Base-by-base conservation (phyloP, 2,113 vertebrate species). In the Corvus moneduloides region DNA sequence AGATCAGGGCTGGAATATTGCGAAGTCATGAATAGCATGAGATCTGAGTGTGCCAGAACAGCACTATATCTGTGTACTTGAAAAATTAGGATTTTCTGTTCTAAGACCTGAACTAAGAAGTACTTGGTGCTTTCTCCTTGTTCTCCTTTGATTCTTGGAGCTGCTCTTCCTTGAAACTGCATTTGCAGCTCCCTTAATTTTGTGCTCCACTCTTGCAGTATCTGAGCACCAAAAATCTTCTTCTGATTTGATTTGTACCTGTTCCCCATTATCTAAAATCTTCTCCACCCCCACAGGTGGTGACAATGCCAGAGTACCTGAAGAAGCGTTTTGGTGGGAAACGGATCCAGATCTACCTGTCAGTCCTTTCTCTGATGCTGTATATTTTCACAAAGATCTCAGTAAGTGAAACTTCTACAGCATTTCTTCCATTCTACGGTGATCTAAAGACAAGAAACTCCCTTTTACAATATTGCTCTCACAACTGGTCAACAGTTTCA, bases 341-440 rank as follows among this genome's bases (percentile, higher is more conserved):
- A 19, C 97, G 99, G 16, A 99, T 99, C 87, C 98, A 98, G 69
- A 9, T 99, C 88, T 99, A 99, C 93, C 98, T 99, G 66, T 99
- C 99, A 4, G 8, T 99, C 69, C 98, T 99, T 22, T 99, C 99
- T 12, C 94, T 99, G 68, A 22, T 98, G 66, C 97, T 99, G 16
- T 99, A 99, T 63, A 94, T 99, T 69, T 99, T 99, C 95, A 99
- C 99, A 72, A 99, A 99, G 98, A 99, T 99, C 97, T 99, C 99
- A n/a, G 99, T 99, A 96, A 98, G 99, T 98, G 48, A 33, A 37
- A 30, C 16, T 48, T 20, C 6, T 28, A 12, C 35, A 58, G 37
- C 43, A 16, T 46, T 89, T 69, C 26, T 71, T 77, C 54, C 26
- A 35, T 62, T 49, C 44, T 72, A 27, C 43, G n/a, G 7, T 52